Base-by-base conservation (phyloP, 1,140 invertebrate species). In the Pseudachorutes palmiensis region DNA sequence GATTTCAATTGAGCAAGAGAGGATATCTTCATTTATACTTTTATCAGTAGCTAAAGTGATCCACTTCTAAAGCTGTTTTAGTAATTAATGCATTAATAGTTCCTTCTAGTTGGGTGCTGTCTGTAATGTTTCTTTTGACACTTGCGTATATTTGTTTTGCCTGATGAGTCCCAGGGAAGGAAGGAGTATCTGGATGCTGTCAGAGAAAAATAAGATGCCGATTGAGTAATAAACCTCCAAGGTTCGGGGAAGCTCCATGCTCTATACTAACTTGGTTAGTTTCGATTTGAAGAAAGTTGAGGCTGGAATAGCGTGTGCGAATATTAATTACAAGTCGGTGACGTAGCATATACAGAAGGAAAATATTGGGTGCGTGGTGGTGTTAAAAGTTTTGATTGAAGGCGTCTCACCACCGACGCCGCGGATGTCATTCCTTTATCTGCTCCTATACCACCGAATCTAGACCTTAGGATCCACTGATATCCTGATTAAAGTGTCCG, bases 141-240 rank as follows among this genome's bases (percentile, higher is more conserved):
- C 51, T 55, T 55, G 51, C 51, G 24, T 55, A 55, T 55, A 45
- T 55, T 55, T 12, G 3, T 55, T 55, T 55, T 55, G 24, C 12
- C 9, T 55, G 51, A 55, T 55, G 51, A 55, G 51, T 26, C 24
- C 9, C 36, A 45, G 9, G 19, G 36, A 9, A 19, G 19, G 36
- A 19, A 45, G 36, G 36, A 45, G 36, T 19, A 45, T 9, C 9
- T 19, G 19, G 36, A 45, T 19, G 36, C 9, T 12, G 36, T 9
- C 36, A 45, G 36, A 45, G 19, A 19, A 45, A 19, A 9, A 45
- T 45, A 19, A 9, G n/a, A n/a, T n/a, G n/a, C n/a, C n/a, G n/a
- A n/a, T n/a, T n/a, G n/a, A n/a, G n/a, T n/a, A n/a, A n/a, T n/a
- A n/a, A n/a, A n/a, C n/a, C n/a, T n/a, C n/a, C n/a, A n/a, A n/a